Evolutionary conservation across 1,140 invertebrate species (phyloP), one percentile per base, ranked within the genome.

Genomic region (Pomacea maculata): DNA sequence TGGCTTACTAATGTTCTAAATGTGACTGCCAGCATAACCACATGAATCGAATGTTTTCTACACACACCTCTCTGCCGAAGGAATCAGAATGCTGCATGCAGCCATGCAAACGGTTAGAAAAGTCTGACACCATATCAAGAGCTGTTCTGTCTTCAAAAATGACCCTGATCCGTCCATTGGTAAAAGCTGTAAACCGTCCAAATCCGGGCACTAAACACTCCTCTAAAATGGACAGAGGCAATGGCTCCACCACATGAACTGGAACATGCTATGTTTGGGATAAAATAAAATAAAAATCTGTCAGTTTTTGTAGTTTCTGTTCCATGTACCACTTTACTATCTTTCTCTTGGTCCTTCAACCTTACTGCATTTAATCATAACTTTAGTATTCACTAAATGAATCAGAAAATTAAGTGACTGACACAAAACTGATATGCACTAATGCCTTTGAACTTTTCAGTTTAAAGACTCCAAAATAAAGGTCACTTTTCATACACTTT

Each of bases 141-240:
- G 84, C 79, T 21, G 86, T 86, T 0, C 88, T 74, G 80, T 89
- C 88, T 55, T 83, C 82, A 83, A 89, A 89, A 19, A 86, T 80
- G 21, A 87, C 78, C 10, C 86, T 68, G 17, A 88, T 81, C 75
- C 86, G 76, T 19, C 88, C 88, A 70, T 86, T 88, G 21, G 86
- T 85, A 65, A 86, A 84, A 61, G 88, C 87, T 11, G 80, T 80
- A 80, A 89, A 89, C 52, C 82, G 83, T 7, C 88, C 88, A 54
- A 84, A 80, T 0, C 85, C 85, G 45, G 80, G 74, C 5, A 88
- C 85, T 15, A 19, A 12, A 79, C 82, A 84, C 79, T 88, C 87
- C 61, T 87, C 86, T 29, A 87, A 77, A 25, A 87, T n/a, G 12
- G 80, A 77, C 2, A 83, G 78, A 0, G 86, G 80, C 72, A 84